Evolutionary conservation across 2,797 vertebrate genomes (phyloP).

Genomic region (Rhinatrema bivittatum): DNA sequence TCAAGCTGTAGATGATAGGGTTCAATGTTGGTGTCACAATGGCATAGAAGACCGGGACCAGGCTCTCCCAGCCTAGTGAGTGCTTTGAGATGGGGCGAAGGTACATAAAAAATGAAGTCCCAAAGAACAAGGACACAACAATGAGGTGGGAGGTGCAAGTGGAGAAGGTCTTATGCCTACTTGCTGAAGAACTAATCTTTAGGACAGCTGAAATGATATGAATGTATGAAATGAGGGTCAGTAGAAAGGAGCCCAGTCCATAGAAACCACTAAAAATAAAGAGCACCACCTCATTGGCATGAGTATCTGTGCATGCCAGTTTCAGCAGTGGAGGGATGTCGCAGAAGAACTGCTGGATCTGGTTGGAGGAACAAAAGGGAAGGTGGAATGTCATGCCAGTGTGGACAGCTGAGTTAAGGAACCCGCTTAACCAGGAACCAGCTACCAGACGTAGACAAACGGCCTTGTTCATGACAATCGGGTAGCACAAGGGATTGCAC

Average conservation of each 20-base stretch:
- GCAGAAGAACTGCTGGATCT: slow-evolving; percentile 43
- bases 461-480: slow-evolving; percentile 16
- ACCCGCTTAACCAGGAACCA: slow-evolving; percentile 22
- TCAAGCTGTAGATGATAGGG: not conserved
- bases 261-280: slow-evolving; percentile 28
- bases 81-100: slow-evolving; percentile 17
- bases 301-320: slow-evolving; percentile 29
- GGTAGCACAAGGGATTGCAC: slow-evolving; percentile 32
- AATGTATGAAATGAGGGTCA: slow-evolving; percentile 9
- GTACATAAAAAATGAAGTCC: slow-evolving; percentile 30
- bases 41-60: slow-evolving; percentile 11
- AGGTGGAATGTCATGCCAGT: slow-evolving; percentile 28
- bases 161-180: slow-evolving; percentile 19
- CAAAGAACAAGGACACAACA: slow-evolving; percentile 27
- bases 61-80: slow-evolving; percentile 11
- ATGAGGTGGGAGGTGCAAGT: slow-evolving; percentile 26
- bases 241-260: slow-evolving; percentile 1
- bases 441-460: slow-evolving; percentile 18
- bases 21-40: not conserved
- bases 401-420: slow-evolving; percentile 22
- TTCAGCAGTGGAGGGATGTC: slow-evolving; percentile 39
- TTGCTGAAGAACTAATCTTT: not conserved
- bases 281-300: slow-evolving; percentile 21
- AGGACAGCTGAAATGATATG: slow-evolving; percentile 4
- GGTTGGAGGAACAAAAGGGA: slow-evolving; percentile 32